Evolutionary conservation across 2,888 invertebrate species (phyloP).

Genomic region (Ceriagrion tenellum): DNA sequence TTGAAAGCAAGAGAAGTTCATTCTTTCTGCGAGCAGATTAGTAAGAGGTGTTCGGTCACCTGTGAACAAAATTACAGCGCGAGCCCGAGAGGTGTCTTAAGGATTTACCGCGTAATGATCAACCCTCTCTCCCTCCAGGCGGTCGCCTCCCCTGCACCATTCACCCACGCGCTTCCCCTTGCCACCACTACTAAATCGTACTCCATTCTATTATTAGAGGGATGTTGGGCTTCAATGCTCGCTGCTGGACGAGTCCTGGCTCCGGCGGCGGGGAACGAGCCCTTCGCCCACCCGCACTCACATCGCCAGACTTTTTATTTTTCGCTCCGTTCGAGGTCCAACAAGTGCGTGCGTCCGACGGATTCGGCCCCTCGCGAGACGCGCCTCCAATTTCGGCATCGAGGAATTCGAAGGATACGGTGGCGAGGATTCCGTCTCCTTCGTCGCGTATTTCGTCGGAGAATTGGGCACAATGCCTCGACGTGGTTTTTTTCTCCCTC

Average conservation of each 20-base stretch:
- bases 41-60: too few species aligned
- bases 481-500: too few species aligned
- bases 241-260: not conserved
- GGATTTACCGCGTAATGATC: not conserved
- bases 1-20: too few species aligned
- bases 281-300: not conserved
- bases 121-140: not conserved
- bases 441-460: too few species aligned
- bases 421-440: too few species aligned
- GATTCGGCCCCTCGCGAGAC: too few species aligned
- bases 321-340: not conserved
- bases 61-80: too few species aligned
- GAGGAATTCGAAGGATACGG: too few species aligned
- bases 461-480: too few species aligned
- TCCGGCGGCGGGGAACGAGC: not conserved
- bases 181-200: not conserved
- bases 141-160: not conserved
- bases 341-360: constrained; percentile 1
- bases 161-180: not conserved
- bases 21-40: too few species aligned
- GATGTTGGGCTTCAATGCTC: not conserved
- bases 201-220: not conserved
- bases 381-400: too few species aligned
- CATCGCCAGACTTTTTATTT: not conserved
- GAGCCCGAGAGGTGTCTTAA: too few species aligned